phyloP scores from a whole-genome alignment of 2,797 vertebrate genomes.

The Monodelphis domestica region DNA sequence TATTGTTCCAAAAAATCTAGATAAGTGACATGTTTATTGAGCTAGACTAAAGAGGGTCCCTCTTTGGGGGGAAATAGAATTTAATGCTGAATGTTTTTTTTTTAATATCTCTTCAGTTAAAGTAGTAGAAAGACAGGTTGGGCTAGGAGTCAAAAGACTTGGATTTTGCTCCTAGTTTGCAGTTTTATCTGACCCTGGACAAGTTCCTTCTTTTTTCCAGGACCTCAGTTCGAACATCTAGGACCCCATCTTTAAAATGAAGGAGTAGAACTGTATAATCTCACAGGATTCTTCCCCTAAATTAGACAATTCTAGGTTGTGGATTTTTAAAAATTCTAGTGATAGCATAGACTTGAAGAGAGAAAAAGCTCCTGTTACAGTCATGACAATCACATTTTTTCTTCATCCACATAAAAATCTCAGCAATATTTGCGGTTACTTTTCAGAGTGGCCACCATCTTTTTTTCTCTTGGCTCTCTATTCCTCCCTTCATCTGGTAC shows the following conservation, averaged over 20 bases:
- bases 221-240: background rate
- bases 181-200: background rate
- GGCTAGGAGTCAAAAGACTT: background rate
- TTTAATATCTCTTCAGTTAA: background rate
- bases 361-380: background rate
- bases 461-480: constrained; percentile 19
- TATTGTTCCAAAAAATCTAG: background rate
- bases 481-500: background rate
- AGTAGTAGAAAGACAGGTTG: background rate
- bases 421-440: background rate
- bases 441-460: background rate
- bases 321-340: background rate
- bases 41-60: background rate
- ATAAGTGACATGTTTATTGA: background rate
- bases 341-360: background rate
- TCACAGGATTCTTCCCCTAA: background rate
- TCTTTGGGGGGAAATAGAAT: too few species aligned
- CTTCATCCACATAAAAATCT: background rate
- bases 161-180: background rate
- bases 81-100: background rate
- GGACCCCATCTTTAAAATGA: background rate
- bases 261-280: background rate
- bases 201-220: background rate
- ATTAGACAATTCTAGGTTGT: background rate
- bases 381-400: background rate